Conservation (phyloP, 2,888 invertebrate genomes). For the Horisme vitalbata region DNA sequence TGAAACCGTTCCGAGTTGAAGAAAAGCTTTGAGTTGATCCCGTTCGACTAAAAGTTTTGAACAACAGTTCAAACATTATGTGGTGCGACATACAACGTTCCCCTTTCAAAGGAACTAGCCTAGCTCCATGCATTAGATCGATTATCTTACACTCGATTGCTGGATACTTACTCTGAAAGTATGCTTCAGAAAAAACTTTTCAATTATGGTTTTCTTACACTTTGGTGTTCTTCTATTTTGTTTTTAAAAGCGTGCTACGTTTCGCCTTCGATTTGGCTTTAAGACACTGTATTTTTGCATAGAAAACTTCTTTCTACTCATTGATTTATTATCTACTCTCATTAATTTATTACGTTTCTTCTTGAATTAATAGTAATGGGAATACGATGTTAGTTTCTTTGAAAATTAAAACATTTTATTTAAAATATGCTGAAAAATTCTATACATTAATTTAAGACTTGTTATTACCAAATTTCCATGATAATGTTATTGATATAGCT, state of each 20-base stretch:
- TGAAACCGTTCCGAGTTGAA: conserved; percentile 50
- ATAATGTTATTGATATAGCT: conserved; percentile 23
- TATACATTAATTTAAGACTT: conserved; percentile 2
- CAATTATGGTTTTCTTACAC: no score
- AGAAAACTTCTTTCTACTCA: no score
- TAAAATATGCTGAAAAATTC: neutral
- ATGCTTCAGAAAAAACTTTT: conserved; percentile 3
- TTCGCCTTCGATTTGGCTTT: no score
- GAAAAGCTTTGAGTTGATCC: conserved; percentile 64
- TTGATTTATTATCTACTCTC: no score
- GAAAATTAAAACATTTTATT: no score
- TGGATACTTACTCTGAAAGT: conserved; percentile 2
- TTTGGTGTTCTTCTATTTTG: neutral
- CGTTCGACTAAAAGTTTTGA: conserved; percentile 76
- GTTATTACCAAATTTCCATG: conserved; percentile 19
- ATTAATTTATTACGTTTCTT: no score
- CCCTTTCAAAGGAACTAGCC: conserved; percentile 61
- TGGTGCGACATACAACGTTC: conserved; percentile 72
- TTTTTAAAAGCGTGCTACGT: no score
- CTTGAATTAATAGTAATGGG: no score
- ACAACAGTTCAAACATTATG: conserved; percentile 79
- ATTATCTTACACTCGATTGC: conserved; percentile 46
- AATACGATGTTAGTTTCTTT: no score
- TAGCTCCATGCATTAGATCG: conserved; percentile 52
- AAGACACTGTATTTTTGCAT: no score